Conservation (phyloP, 2,888 invertebrate species). For the Dryobotodes eremita region DNA sequence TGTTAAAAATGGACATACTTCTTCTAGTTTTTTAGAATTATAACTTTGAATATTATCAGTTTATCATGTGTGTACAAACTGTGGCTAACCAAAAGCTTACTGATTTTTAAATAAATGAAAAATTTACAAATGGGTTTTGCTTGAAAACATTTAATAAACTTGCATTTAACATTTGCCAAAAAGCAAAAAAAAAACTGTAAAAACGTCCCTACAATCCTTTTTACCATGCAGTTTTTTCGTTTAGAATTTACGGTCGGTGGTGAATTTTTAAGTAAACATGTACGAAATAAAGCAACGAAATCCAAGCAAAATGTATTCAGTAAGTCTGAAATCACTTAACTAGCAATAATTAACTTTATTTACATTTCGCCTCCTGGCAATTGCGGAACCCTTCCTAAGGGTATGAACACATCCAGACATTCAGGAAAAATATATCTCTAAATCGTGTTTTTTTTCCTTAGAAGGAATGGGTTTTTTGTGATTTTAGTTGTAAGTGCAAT, state of each 20-base stretch:
- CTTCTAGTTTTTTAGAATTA: not conserved
- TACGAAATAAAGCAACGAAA: constrained; percentile 57
- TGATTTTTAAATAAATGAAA: not conserved
- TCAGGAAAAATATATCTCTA: not conserved
- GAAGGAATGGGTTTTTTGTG: no score
- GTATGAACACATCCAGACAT: constrained; percentile 60
- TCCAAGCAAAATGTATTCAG: constrained; percentile 73
- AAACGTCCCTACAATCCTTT: constrained; percentile 6
- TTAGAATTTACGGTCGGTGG: constrained; percentile 62
- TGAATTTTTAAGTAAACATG: constrained; percentile 69
- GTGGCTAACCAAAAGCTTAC: not conserved
- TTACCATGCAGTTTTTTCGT: constrained; percentile 50
- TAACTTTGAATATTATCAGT: not conserved
- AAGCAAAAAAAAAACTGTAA: not conserved
- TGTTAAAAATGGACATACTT: not conserved
- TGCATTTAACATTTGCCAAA: no score
- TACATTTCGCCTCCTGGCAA: constrained; percentile 80
- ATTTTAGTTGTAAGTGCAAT: not conserved
- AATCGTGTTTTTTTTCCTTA: not conserved
- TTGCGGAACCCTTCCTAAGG: constrained; percentile 75
- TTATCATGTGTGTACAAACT: not conserved
- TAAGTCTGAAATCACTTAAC: constrained; percentile 85
- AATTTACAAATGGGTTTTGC: not conserved
- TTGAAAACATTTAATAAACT: no score
- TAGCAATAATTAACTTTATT: constrained; percentile 88